Evolutionary conservation across 2,113 vertebrate genomes (phyloP).

Genomic region (Zosterops pallidus): DNA sequence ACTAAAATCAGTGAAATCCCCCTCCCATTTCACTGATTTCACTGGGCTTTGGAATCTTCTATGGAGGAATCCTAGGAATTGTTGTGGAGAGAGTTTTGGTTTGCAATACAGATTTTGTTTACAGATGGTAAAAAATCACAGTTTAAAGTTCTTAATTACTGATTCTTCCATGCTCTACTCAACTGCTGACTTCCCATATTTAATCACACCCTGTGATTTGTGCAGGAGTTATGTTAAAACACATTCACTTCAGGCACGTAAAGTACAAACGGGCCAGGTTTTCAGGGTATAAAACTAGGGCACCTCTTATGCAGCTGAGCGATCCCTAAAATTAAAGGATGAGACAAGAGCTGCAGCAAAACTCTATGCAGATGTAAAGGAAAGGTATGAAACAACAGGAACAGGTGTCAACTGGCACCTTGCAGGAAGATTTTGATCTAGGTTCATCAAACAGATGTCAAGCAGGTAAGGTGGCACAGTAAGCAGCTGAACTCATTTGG

Average conservation of each 20-base stretch:
- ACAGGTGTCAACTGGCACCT: neutral
- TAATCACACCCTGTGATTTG: neutral
- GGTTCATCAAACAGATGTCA: neutral
- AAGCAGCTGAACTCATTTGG: neutral
- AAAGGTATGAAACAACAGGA: neutral
- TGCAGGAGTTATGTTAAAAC: neutral
- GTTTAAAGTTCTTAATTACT: neutral
- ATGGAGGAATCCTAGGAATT: accelerated
- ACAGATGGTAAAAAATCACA: neutral
- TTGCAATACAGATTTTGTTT: neutral
- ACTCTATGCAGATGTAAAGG: neutral
- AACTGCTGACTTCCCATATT: neutral
- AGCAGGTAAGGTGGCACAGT: neutral
- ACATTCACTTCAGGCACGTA: neutral
- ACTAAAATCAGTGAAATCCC: neutral
- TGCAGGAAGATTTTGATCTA: neutral
- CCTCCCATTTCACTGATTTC: neutral
- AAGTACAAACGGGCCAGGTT: neutral
- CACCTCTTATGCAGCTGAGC: neutral
- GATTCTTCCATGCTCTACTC: neutral
- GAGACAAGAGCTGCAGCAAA: neutral
- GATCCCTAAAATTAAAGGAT: neutral
- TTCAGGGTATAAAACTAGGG: neutral
- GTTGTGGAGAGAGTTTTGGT: neutral
- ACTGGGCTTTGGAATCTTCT: neutral